Percentiles rank a stretch among this genome's conserved stretches.
phyloP scores from a whole-genome alignment of 1,140 invertebrate genomes.

The Diorhabda elongata region DNA sequence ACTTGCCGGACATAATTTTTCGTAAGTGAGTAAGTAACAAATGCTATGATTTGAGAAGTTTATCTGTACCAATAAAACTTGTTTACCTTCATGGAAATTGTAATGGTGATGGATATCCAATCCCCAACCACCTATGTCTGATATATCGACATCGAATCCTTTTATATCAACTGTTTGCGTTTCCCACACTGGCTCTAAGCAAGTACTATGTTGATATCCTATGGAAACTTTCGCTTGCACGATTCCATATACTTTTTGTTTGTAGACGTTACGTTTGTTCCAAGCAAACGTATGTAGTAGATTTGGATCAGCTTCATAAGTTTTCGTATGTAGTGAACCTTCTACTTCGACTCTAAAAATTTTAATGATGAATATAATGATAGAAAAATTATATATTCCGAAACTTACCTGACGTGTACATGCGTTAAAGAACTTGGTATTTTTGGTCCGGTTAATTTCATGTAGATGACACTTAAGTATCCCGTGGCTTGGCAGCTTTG shows the following conservation, averaged over 20 bases:
- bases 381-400: no score
- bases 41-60: no score
- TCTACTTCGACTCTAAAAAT: conserved; percentile 57
- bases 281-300: conserved; percentile 93
- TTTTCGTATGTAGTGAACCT: conserved; percentile 80
- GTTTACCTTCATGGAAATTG: conserved; percentile 87
- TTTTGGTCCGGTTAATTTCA: conserved; percentile 78
- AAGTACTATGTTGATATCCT: conserved; percentile 91
- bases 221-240: conserved; percentile 83
- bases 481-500: conserved; percentile 88
- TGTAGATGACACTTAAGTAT: conserved; percentile 86
- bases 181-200: conserved; percentile 86
- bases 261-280: conserved; percentile 96
- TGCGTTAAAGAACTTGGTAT: conserved; percentile 77
- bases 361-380: neutral
- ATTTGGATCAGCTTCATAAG: conserved; percentile 93
- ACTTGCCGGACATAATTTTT: no score
- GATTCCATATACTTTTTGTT: conserved; percentile 90
- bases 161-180: conserved; percentile 87
- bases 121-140: conserved; percentile 96
- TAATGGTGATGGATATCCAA: conserved; percentile 97
- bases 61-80: no score
- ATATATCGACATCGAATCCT: conserved; percentile 96
- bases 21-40: no score
- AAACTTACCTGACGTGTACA: conserved; percentile 66